These are phyloP conservation scores for Automeris io DNA, from an alignment of 2,888 invertebrate genomes.

Conservation along the genomic window DNA sequence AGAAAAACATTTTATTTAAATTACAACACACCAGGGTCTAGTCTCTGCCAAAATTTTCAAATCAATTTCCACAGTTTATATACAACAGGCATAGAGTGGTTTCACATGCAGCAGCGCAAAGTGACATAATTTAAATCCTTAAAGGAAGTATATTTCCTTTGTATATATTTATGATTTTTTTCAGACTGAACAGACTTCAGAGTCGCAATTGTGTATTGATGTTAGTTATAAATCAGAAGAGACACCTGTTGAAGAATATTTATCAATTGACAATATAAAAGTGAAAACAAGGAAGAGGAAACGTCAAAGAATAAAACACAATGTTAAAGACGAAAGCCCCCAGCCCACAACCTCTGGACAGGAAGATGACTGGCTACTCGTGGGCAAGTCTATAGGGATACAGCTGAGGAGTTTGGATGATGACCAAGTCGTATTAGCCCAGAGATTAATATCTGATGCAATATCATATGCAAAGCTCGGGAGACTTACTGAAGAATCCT, in stretches of 20 bases:
- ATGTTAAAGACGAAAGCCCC: background rate
- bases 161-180: background rate
- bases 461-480: conserved; percentile 15
- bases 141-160: no score
- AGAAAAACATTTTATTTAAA: no score
- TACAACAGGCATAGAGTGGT: no score
- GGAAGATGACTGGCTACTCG: conserved; percentile 9
- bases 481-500: conserved; percentile 9
- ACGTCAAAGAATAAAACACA: background rate
- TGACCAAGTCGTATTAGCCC: conserved; percentile 12
- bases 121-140: no score
- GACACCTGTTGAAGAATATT: background rate
- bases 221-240: background rate
- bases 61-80: no score
- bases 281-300: background rate
- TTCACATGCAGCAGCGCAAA: no score
- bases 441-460: conserved; percentile 15
- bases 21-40: no score
- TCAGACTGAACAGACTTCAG: conserved; percentile 1
- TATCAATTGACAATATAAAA: background rate
- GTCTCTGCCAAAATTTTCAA: no score
- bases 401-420: conserved; percentile 12
- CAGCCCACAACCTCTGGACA: background rate
- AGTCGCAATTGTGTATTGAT: background rate
- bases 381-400: conserved; percentile 12